Evolutionary conservation across 1,140 invertebrate species (phyloP).

Genomic region (Musca domestica): DNA sequence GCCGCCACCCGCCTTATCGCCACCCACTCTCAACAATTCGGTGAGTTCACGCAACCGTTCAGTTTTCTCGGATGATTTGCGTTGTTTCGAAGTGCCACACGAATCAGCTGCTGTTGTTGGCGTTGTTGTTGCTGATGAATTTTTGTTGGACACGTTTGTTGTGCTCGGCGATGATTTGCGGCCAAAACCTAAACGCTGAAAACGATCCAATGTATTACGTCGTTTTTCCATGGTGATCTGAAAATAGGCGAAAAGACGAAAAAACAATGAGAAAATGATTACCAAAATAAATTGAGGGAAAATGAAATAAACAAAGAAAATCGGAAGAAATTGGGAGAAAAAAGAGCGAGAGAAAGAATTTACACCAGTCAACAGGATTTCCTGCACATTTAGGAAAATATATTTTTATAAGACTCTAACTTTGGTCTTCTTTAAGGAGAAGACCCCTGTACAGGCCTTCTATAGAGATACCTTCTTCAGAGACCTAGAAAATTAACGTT

Average conservation of each 20-base stretch:
- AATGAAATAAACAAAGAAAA: conserved; percentile 6
- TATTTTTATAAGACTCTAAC: no score
- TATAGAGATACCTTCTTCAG: no score
- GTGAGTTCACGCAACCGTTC: conserved; percentile 73
- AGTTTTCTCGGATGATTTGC: conserved; percentile 57
- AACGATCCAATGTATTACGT: conserved; percentile 70
- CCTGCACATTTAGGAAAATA: no score
- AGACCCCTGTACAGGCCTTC: no score
- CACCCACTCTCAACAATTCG: conserved; percentile 62
- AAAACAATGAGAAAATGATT: conserved; percentile 27
- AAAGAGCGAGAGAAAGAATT: not conserved
- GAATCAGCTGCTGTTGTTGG: conserved; percentile 37
- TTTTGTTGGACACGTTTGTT: conserved; percentile 26
- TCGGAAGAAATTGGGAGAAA: not conserved
- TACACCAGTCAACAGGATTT: no score
- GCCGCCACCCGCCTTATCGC: not conserved
- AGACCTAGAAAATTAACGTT: no score
- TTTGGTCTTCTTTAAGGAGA: no score
- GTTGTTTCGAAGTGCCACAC: conserved; percentile 35
- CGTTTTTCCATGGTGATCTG: conserved; percentile 50
- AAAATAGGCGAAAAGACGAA: conserved; percentile 29
- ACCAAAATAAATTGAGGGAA: not conserved
- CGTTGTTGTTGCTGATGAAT: conserved; percentile 45
- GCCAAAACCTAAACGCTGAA: conserved; percentile 74
- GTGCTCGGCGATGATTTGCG: conserved; percentile 53